A percentile compares a stretch with the other conserved stretches of the same genome.
These are phyloP conservation scores for Panulirus ornatus DNA, from an alignment of 1,140 invertebrate genomes.

Conservation along the genomic window DNA sequence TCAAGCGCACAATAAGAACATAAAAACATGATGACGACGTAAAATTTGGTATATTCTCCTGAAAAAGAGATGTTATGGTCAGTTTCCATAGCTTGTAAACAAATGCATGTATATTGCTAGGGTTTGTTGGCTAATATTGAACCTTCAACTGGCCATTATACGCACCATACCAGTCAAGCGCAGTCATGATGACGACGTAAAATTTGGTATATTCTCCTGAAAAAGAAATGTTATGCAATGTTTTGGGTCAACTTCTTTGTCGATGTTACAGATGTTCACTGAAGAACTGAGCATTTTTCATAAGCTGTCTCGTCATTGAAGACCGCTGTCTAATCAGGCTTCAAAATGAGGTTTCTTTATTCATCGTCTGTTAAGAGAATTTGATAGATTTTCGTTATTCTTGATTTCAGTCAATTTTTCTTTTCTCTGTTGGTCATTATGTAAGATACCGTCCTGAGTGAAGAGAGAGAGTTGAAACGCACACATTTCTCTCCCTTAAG, in stretches of 20 bases:
- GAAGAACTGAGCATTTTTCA: not conserved
- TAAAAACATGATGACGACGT: not conserved
- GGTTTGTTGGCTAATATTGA: not conserved
- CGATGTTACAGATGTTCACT: not conserved
- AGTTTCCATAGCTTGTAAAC: not conserved
- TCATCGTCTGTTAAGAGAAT: not conserved
- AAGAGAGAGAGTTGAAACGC: not conserved
- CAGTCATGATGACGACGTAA: not conserved
- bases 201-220: not conserved
- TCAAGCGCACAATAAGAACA: too few relatives aligned
- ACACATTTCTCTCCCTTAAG: not conserved
- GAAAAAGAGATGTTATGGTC: not conserved
- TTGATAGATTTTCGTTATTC: not conserved
- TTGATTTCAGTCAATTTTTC: not conserved
- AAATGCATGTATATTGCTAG: not conserved
- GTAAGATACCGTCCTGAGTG: too few relatives aligned
- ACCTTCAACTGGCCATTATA: not conserved
- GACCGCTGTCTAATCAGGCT: not conserved
- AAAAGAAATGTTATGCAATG: not conserved
- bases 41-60: not conserved
- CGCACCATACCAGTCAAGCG: too few relatives aligned
- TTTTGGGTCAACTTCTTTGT: not conserved
- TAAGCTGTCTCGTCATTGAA: not conserved
- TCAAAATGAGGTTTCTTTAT: not conserved
- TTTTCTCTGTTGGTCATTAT: not conserved